These are phyloP conservation scores for Nothocercus nigrocapillus DNA, from an alignment of 2,113 vertebrate species.

Conservation along the genomic window DNA sequence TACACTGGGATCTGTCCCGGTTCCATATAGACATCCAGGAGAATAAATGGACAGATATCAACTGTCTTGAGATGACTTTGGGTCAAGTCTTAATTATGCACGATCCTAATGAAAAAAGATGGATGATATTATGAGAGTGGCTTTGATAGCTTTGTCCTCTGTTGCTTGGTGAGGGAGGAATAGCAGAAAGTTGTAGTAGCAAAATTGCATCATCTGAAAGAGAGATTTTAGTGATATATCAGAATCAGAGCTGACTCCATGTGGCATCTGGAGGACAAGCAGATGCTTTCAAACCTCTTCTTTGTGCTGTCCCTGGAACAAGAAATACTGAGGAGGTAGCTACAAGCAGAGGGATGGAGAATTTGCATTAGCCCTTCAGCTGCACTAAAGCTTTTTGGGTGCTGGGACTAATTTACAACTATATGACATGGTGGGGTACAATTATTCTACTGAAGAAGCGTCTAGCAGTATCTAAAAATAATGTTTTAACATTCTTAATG, in stretches of 20 bases:
- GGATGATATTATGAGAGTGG: not conserved
- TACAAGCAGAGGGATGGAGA: not conserved
- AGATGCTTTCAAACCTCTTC: not conserved
- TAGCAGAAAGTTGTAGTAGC: not conserved
- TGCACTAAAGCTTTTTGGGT: not conserved
- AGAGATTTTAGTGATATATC: not conserved
- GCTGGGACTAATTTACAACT: not conserved
- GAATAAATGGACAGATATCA: not conserved
- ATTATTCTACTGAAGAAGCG: not conserved
- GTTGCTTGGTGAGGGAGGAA: not conserved
- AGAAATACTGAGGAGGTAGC: not conserved
- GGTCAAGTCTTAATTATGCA: not conserved
- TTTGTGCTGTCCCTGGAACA: not conserved
- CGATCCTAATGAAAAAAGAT: not conserved
- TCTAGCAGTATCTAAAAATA: not conserved
- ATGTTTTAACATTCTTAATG: not conserved
- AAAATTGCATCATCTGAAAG: not conserved
- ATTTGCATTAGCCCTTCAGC: not conserved
- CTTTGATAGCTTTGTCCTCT: not conserved
- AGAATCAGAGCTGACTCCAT: too few species aligned
- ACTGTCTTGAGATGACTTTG: not conserved
- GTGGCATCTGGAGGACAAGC: not conserved
- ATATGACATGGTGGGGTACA: not conserved
- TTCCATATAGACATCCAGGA: not conserved
- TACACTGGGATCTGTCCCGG: not conserved